Percentiles rank a stretch among this genome's conserved stretches.
Conservation (phyloP, 2,797 vertebrate genomes). For the Antennarius maculatus region DNA sequence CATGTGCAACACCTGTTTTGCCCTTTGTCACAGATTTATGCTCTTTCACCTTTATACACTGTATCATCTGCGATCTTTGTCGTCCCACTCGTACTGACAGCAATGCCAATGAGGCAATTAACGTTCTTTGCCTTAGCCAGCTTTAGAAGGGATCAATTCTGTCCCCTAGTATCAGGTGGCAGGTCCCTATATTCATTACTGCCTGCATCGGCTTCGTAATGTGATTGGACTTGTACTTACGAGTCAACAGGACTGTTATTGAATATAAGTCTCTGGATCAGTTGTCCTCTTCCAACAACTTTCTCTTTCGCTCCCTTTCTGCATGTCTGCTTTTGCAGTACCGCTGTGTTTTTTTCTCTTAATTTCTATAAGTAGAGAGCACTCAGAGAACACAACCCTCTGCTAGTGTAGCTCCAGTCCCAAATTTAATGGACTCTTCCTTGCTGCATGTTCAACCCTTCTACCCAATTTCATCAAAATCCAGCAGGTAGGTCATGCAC, state of each 20-base stretch:
- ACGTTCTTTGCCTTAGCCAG: slow-evolving; percentile 51
- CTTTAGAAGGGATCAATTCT: slow-evolving; percentile 65
- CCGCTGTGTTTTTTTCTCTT: slow-evolving; percentile 36
- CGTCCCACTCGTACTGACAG: slow-evolving; percentile 54
- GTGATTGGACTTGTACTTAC: slow-evolving; percentile 75
- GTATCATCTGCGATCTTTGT: slow-evolving; percentile 40
- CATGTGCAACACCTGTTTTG: slow-evolving; percentile 15
- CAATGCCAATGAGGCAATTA: slow-evolving; percentile 69
- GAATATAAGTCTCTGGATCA: slow-evolving; percentile 54
- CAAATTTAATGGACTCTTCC: too few species aligned
- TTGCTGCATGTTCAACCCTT: too few species aligned
- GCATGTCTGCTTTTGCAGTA: slow-evolving; percentile 31
- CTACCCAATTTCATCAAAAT: too few species aligned
- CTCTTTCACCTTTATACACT: slow-evolving; percentile 33
- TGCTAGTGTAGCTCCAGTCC: too few species aligned
- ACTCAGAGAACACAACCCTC: too few species aligned
- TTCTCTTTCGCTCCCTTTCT: slow-evolving; percentile 40
- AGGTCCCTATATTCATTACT: slow-evolving; percentile 69
- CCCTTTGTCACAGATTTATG: slow-evolving; percentile 40
- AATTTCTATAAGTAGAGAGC: slow-evolving; percentile 27
- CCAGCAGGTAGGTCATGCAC: too few species aligned
- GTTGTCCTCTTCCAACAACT: slow-evolving; percentile 47
- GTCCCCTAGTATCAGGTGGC: slow-evolving; percentile 75
- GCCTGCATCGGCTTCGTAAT: slow-evolving; percentile 67
- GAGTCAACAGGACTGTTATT: slow-evolving; percentile 71